phyloP scores from a whole-genome alignment of 2,797 vertebrate species.

The Phoeniculus purpureus region DNA sequence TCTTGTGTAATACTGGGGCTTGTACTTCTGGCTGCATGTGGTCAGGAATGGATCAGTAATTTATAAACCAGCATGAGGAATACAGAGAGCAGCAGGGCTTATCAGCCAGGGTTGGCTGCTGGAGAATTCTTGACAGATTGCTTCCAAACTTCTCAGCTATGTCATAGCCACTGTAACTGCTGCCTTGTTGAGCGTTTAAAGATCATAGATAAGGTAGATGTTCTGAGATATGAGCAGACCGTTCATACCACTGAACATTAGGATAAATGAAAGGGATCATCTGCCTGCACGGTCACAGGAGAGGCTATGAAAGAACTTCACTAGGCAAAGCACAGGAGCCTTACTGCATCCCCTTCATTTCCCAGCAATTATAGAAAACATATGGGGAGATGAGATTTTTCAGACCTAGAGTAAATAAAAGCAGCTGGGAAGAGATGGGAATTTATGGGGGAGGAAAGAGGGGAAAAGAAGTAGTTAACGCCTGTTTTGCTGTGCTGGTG shows the following conservation, averaged over 20 bases:
- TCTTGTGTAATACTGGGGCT: neutral
- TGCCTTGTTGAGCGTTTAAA: neutral
- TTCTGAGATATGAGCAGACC: neutral
- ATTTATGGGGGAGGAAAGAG: neutral
- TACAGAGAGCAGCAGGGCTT: neutral
- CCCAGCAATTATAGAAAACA: neutral
- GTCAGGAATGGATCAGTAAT: constrained; percentile 25
- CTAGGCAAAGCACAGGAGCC: neutral
- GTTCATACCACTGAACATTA: neutral
- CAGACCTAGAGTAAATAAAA: neutral
- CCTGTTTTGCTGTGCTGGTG: neutral
- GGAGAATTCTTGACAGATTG: neutral
- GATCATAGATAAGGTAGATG: neutral
- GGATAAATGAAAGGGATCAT: neutral
- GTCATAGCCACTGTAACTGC: neutral
- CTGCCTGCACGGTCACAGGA: neutral
- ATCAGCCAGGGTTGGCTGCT: neutral
- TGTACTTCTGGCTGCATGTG: neutral
- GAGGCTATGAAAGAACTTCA: neutral
- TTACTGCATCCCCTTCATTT: neutral
- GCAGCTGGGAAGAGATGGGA: neutral
- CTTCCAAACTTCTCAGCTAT: neutral
- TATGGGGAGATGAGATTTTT: neutral
- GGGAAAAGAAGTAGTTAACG: neutral
- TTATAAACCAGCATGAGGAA: constrained; percentile 11